Conservation (phyloP, 1,140 invertebrate genomes). For the Drosophila nebulosa region DNA sequence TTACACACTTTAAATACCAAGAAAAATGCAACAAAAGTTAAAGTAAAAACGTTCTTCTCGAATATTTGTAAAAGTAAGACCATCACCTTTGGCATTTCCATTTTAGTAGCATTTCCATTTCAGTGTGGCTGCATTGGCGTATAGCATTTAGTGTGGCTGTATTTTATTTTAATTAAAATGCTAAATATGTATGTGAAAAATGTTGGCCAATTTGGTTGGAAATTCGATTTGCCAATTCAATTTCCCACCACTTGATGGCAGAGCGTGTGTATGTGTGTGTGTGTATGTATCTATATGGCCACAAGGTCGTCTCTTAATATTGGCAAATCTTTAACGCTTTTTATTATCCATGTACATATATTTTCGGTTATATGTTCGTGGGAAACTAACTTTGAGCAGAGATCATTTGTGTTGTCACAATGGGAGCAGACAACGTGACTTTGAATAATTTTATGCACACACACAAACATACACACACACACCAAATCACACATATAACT, state of each 20-base stretch:
- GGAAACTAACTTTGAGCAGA: conserved; percentile 25
- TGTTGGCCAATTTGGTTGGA: background rate
- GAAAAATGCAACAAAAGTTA: no score
- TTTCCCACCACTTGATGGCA: background rate
- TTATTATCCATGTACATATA: conserved; percentile 14
- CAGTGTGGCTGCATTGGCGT: no score
- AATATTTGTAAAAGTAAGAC: no score
- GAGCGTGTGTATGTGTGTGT: background rate
- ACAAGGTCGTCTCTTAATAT: conserved; percentile 17
- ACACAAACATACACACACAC: conserved; percentile 5
- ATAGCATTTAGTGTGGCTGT: background rate
- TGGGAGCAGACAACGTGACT: conserved; percentile 37
- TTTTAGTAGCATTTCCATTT: no score
- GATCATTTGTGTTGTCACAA: conserved; percentile 24
- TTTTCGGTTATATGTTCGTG: conserved; percentile 36
- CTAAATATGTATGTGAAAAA: background rate
- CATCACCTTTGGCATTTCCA: no score
- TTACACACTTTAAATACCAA: no score
- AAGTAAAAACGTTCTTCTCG: no score
- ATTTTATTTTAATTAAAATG: background rate
- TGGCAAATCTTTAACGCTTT: conserved; percentile 40
- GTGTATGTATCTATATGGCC: background rate
- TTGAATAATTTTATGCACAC: conserved; percentile 48
- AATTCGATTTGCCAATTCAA: background rate
- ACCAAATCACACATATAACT: conserved; percentile 12